Base-by-base conservation (phyloP, 2,888 invertebrate genomes). In the Eupithecia subfuscata region DNA sequence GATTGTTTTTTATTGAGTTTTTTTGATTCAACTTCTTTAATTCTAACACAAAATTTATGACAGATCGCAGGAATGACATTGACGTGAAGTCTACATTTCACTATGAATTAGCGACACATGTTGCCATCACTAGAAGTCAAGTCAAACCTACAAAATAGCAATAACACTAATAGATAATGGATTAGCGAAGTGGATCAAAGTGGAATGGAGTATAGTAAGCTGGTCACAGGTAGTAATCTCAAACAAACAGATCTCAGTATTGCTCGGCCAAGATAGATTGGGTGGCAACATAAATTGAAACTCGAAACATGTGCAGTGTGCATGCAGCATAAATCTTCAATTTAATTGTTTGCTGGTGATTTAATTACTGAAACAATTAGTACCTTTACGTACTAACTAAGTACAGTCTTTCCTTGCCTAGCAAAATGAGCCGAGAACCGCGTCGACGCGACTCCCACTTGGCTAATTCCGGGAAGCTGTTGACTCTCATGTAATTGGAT, bases 401-500 rank as follows among this genome's bases (percentile, higher is more conserved):
- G 56, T 56, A 22, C 56, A 56, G n/a, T n/a, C n/a, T 48, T 48
- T 8, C n/a, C 25, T 60, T 60, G 6, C 12, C 60, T 60, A 25
- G 60, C 60, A 14, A 25, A 16, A n/a, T 56, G 34, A n/a, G 34
- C n/a, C 43, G 40, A 63, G 69, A 69, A 69, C 73, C 45, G 18
- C 14, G 30, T 12, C n/a, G 45, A 22, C 7, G 16, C 40, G 2
- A 73, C 69, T 73, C 45, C 34, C 69, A 22, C 69, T 73, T 69
- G 69, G 68, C 68, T 40, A 22, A n/a, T 68, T 22, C 72, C 7
- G 22, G 34, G 22, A 60, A 67, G 45, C 68, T 68, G 60, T 72
- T 73, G 63, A 73, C 69, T 34, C 63, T 69, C 69, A 60, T 73
- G 73, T 69, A 63, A 73, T 73, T 73, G 73, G 60, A 69, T 73